Percentiles rank a stretch among this genome's conserved stretches.
Conservation (phyloP, 2,113 vertebrate genomes). For the Psilopsiagon aymara region DNA sequence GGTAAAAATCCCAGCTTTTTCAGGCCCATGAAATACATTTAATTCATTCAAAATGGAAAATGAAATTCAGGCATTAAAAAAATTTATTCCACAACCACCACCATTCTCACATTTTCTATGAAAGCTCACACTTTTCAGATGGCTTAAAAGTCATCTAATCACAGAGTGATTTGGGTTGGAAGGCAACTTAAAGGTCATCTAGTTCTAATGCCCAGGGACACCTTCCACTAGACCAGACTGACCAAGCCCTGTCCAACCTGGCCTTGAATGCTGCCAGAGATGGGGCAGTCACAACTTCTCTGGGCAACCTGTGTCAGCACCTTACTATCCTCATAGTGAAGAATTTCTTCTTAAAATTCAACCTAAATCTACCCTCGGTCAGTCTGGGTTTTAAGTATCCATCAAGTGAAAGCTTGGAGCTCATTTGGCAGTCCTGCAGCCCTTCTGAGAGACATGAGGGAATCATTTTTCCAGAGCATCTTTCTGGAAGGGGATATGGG, state of each 20-base stretch:
- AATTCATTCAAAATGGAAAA: background rate
- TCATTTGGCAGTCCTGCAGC: background rate
- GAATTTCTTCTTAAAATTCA: background rate
- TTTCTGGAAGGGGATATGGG: background rate
- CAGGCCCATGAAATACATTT: background rate
- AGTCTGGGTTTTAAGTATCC: background rate
- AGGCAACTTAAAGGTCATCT: background rate
- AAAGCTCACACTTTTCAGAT: background rate
- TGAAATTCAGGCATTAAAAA: background rate
- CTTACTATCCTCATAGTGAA: background rate
- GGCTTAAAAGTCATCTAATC: background rate
- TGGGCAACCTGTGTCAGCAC: background rate
- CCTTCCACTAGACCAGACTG: background rate
- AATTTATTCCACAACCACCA: background rate
- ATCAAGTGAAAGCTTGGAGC: background rate
- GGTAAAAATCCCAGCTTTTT: background rate
- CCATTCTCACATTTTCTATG: rapidly evolving
- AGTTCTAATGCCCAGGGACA: background rate
- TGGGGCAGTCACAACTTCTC: background rate
- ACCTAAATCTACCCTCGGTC: background rate
- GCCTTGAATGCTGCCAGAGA: background rate
- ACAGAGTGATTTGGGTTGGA: background rate
- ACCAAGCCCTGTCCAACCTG: background rate
- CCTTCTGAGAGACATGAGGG: background rate
- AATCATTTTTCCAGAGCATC: background rate